Base-by-base conservation (phyloP, 2,797 vertebrate species). In the Schizopygopsis malacanthus region DNA sequence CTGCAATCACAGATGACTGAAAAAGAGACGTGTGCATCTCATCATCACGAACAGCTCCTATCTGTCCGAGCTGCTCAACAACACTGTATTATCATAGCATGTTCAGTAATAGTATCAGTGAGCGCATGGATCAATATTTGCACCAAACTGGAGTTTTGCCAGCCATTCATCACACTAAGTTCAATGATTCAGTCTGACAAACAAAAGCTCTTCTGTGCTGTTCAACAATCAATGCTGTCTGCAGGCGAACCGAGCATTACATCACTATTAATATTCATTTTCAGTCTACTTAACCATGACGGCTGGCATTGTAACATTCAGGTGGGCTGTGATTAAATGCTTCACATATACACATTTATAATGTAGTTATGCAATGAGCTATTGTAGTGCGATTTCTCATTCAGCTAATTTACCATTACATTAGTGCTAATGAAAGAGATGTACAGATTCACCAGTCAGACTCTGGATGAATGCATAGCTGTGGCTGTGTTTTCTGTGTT, bases 161-260 rank as follows among this genome's bases (percentile, higher is more conserved):
- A 79, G 59, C 69, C 13, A 65, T 79, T 79, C 75, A 79, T 83
- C 81, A 87, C 33, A 18, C 13, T 28, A 33, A 63, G 81, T 79
- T 79, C 82, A 83, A 79, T 59, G 75, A 82, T 78, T 83, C 75
- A 79, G 81, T 59, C 65, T 73, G 81, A 83, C 75, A 87, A 79
- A 79, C 76, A 83, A 83, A 86, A 52, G 65, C 75, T 79, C 20
- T n/a, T 71, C 63, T 79, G 76, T 37, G 39, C 50, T 47, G 65
- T 79, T 10, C 54, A 73, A 73, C 70, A 47, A 82, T 82, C 70
- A n/a, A 73, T 72, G 37, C 63, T 22, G 79, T 82, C 69, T 82
- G 33, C 52, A 13, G 22, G 65, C 79, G 4, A 54, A 75, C 28
- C 25, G 63, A 45, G 25, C 72, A 7, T n/a, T 54, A 54, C 22